Base-by-base conservation (phyloP, 2,113 vertebrate species). In the Barbus barbus region DNA sequence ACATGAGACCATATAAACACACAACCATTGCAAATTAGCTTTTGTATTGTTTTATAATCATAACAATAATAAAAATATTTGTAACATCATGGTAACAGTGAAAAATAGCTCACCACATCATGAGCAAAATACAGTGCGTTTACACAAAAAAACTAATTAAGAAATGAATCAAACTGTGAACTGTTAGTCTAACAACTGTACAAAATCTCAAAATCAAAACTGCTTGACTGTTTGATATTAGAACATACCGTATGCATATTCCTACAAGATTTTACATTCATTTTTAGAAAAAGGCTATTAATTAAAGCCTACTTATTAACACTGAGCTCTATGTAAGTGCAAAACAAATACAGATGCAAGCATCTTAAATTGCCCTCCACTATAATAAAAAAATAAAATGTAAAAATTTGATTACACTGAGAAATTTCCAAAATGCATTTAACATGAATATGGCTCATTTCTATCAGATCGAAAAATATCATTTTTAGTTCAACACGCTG, bases 1-100 rank as follows among this genome's bases (percentile, higher is more conserved):
- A 94, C 94, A 93, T 91, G 91, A 95, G 96, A 94, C 94, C 90
- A 93, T 90, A 93, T 96, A 94, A 96, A 96, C 96, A 96, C 94
- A 93, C 93, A 92, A 92, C 92, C 93, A 92, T 90, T 91, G 92
- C 92, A 93, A 89, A 91, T 90, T 12, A 90, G 90, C 85, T 90
- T 88, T 91, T 90, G 87, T 88, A 88, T 88, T 85, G 89, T 84
- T 89, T 91, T 84, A 89, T 90, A 89, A 89, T 82, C 85, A 84
- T 89, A 90, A 92, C 91, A 87, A 89, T 81, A 85, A 90, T 91
- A 84, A 73, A 89, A 86, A 82, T 69, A 80, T 89, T 87, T 88
- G 75, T 81, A 82, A 91, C 87, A 82, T 77, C 82, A 80, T 12
- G 48, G 85, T 89, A 82, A 80, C 13, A 41, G 86, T 87, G 14